Evolutionary conservation across 2,113 vertebrate species (phyloP), one percentile per base, ranked within the genome.

Genomic region (Hylia prasina): DNA sequence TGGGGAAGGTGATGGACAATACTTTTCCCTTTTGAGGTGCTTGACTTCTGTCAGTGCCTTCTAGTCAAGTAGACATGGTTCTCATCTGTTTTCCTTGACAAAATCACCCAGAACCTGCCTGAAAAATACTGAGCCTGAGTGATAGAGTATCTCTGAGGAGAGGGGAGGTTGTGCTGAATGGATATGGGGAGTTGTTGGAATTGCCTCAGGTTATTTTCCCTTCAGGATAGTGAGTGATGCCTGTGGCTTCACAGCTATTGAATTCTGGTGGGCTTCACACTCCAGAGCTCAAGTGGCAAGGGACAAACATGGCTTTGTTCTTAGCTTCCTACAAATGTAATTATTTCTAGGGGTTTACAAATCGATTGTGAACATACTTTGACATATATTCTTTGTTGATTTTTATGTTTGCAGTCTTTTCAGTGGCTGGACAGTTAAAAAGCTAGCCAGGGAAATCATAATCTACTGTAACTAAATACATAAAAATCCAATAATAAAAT

Each of bases 271-370:
- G 69, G 45, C 33, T 93, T 90, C 58, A 33, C n/a, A 23, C 54
- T 42, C 2, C 0, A 53, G 70, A 76, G 44, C 54, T 95, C 50
- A 65, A 65, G 63, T 61, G 58, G 75, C 71, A 80, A 77, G 68
- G 68, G 82, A 80, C 54, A 96, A 93, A 80, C 58, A n/a, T 37
- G 47, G 44, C 82, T 90, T 94, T 96, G 68, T 86, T 92, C 79
- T 93, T 58, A 0, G 3, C 63, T 91, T 90, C 71, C 27, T 95
- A 73, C 54, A 86, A 86, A 94, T 86, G 39, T 13, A 80, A 86
- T 95, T 90, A 77, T 66, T 90, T 93, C 60, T 50, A 89, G 50
- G 16, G n/a, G 70, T 54, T 91, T 65, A 30, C 6, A 5, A 64
- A 93, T 76, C 8, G 14, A 70, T 77, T 79, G 40, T 57, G 78